Percentiles rank a stretch among this genome's conserved stretches.
Evolutionary conservation across 2,113 vertebrate species (phyloP).

Genomic region (Camelus dromedarius): DNA sequence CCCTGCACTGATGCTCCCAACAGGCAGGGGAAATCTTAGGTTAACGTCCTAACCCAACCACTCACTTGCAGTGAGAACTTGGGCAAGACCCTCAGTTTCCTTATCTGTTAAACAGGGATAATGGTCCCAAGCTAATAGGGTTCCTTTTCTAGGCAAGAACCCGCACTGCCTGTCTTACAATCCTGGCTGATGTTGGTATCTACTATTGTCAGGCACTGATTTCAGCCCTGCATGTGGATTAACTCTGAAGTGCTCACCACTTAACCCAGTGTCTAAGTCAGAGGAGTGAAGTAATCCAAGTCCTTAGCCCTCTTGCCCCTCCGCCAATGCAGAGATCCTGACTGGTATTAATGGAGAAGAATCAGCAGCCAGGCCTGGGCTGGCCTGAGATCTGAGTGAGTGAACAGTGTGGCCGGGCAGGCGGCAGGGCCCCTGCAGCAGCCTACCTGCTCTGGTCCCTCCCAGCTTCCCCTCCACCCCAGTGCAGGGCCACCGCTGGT

Average conservation of each 20-base stretch:
- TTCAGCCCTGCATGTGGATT: not conserved
- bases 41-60: not conserved
- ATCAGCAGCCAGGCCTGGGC: not conserved
- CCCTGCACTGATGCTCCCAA: not conserved
- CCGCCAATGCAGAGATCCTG: not conserved
- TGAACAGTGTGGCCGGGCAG: not conserved
- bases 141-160: not conserved
- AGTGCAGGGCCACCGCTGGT: fast-evolving
- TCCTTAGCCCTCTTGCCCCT: not conserved
- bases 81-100: not conserved
- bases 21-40: fast-evolving
- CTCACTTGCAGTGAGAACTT: not conserved
- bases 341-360: not conserved
- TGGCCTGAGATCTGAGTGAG: not conserved
- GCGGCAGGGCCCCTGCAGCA: not conserved
- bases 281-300: not conserved
- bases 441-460: not conserved
- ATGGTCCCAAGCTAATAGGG: too few species aligned
- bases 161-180: not conserved
- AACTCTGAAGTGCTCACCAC: not conserved
- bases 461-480: not conserved
- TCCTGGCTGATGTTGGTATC: not conserved
- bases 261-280: not conserved
- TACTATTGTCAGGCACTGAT: fast-evolving
- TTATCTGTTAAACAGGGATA: not conserved